Percentiles rank a stretch among this genome's conserved stretches.
phyloP scores from a whole-genome alignment of 2,113 vertebrate genomes.

The Calonectris borealis region DNA sequence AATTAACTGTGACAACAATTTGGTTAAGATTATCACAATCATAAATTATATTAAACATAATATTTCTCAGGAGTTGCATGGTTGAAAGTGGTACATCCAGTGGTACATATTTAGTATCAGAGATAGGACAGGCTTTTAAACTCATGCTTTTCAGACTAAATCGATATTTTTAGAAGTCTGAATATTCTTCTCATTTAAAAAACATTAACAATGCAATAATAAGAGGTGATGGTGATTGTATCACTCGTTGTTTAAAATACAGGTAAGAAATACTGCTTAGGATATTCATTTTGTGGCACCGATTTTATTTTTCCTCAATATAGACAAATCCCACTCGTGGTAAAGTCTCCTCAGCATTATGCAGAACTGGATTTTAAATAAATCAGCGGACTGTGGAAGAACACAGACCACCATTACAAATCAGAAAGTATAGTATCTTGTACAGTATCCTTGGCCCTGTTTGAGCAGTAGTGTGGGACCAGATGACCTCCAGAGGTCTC shows the following conservation, averaged over 20 bases:
- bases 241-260: background rate
- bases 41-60: background rate
- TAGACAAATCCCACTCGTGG: background rate
- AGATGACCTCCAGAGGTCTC: background rate
- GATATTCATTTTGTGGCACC: background rate
- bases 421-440: background rate
- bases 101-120: background rate
- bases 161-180: background rate
- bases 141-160: background rate
- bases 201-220: background rate
- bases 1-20: slow-evolving; percentile 44
- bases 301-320: background rate
- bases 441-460: background rate
- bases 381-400: background rate
- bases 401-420: background rate
- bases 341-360: background rate
- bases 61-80: background rate
- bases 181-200: background rate
- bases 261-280: background rate
- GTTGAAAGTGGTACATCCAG: background rate
- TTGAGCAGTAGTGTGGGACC: background rate
- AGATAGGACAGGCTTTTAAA: background rate
- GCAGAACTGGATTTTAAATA: background rate
- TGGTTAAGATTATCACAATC: slow-evolving; percentile 5
- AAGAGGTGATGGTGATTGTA: background rate